Percentiles rank a stretch among this genome's conserved stretches.
Conservation (phyloP, 2,888 invertebrate genomes). For the Drosophila subsilvestris region DNA sequence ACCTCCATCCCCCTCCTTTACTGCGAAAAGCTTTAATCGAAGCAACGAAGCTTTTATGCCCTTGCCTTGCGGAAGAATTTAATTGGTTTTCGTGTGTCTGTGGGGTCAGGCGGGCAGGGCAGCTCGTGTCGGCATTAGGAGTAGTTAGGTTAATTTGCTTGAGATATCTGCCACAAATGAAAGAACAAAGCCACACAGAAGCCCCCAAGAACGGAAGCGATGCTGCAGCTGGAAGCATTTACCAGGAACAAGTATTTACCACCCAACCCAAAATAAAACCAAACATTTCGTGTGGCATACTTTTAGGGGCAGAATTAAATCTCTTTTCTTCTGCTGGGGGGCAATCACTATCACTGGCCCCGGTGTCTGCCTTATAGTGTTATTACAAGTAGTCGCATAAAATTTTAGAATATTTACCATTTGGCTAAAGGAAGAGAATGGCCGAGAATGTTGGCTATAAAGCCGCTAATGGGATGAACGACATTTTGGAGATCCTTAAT, state of each 20-base stretch:
- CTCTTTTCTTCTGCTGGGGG: neutral
- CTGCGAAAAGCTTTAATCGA: constrained; percentile 32
- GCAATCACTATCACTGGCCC: neutral
- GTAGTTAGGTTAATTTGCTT: constrained; percentile 53
- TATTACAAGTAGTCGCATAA: neutral
- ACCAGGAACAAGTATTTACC: constrained; percentile 1
- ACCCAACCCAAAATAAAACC: constrained; percentile 30
- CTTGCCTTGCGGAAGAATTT: constrained; percentile 58
- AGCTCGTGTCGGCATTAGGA: constrained; percentile 24
- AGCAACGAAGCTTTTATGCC: constrained; percentile 57
- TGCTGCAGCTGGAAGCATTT: constrained; percentile 25
- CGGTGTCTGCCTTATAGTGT: neutral
- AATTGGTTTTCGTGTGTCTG: constrained; percentile 43
- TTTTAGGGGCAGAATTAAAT: constrained; percentile 16
- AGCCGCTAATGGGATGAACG: neutral
- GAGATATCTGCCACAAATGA: constrained; percentile 43
- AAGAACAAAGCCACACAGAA: constrained; percentile 37
- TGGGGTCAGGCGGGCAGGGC: constrained; percentile 1
- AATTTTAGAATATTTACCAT: neutral
- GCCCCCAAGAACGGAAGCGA: constrained; percentile 6
- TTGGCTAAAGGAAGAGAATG: neutral
- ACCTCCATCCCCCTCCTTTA: neutral
- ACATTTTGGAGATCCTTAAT: neutral
- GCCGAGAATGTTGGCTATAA: neutral
- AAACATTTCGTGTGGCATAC: constrained; percentile 29